Percentiles rank a stretch among this genome's conserved stretches.
These are phyloP conservation scores for Holacanthus passer DNA, from an alignment of 2,113 vertebrate genomes.

Conservation along the genomic window DNA sequence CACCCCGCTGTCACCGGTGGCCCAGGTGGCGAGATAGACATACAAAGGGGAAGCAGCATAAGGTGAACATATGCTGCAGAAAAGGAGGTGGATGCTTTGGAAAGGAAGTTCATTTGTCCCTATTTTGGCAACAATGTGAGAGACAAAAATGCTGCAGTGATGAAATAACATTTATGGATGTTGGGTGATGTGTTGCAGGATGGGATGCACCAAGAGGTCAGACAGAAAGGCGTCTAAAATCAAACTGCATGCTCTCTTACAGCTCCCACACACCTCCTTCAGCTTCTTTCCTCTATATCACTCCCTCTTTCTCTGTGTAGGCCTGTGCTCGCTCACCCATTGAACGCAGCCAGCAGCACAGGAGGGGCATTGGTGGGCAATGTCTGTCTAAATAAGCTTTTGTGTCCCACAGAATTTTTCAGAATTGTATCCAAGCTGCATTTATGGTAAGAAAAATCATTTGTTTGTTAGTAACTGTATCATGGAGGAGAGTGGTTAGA, in stretches of 20 bases:
- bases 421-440: too few species aligned
- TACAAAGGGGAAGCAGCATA: conserved; percentile 58
- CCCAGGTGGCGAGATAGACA: conserved; percentile 68
- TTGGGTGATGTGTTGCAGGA: conserved; percentile 33
- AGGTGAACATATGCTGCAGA: conserved; percentile 75
- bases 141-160: conserved; percentile 15
- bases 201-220: conserved; percentile 29
- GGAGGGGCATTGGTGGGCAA: too few species aligned
- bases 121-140: conserved; percentile 11
- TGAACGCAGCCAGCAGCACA: too few species aligned
- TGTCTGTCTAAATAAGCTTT: too few species aligned
- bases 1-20: conserved; percentile 58
- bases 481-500: too few species aligned
- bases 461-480: too few species aligned
- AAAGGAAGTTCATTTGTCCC: conserved; percentile 21
- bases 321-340: conserved; percentile 62
- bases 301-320: conserved; percentile 31
- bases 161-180: conserved; percentile 31
- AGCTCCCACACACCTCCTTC: conserved; percentile 7
- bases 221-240: conserved; percentile 37
- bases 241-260: conserved; percentile 26
- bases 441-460: too few species aligned
- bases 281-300: neutral
- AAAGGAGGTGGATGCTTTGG: conserved; percentile 9
- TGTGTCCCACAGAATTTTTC: too few species aligned